Evolutionary conservation across 2,888 invertebrate species (phyloP).

Genomic region (Spialia ferax): DNA sequence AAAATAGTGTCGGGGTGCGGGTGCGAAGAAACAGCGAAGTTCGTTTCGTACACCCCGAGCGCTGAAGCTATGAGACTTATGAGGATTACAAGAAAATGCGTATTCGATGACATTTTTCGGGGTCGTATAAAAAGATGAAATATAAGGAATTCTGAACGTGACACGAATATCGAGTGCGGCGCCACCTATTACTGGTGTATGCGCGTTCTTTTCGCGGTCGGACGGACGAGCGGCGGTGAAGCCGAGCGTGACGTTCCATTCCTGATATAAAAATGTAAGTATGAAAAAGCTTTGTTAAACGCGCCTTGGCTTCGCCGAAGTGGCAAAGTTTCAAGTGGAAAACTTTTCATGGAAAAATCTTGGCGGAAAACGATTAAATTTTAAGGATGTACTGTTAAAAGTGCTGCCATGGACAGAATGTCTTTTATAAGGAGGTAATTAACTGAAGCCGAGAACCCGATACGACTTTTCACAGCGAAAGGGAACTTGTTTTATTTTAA

Average conservation of each 20-base stretch:
- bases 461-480: conserved; percentile 31
- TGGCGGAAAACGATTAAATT: conserved; percentile 83
- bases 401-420: conserved; percentile 61
- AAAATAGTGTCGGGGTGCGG: conserved; percentile 60
- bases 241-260: conserved; percentile 84
- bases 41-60: conserved; percentile 61
- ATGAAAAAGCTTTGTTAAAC: conserved; percentile 86
- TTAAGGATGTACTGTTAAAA: conserved; percentile 79
- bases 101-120: conserved; percentile 87
- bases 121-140: conserved; percentile 85
- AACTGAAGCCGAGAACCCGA: conserved; percentile 39
- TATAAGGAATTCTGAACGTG: conserved; percentile 86
- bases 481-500: conserved; percentile 32
- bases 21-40: conserved; percentile 57
- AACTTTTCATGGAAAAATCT: conserved; percentile 85
- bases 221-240: conserved; percentile 78
- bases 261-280: conserved; percentile 84
- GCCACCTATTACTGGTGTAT: conserved; percentile 83
- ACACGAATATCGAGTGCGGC: conserved; percentile 76
- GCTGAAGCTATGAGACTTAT: conserved; percentile 82
- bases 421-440: conserved; percentile 53
- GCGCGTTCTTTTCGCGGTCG: conserved; percentile 81
- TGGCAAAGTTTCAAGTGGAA: conserved; percentile 86
- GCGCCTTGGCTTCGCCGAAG: conserved; percentile 82
- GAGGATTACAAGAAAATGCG: conserved; percentile 86